A percentile compares a stretch with the other conserved stretches of the same genome.
Conservation (phyloP, 2,888 invertebrate genomes). For the Euzophera pinguis region DNA sequence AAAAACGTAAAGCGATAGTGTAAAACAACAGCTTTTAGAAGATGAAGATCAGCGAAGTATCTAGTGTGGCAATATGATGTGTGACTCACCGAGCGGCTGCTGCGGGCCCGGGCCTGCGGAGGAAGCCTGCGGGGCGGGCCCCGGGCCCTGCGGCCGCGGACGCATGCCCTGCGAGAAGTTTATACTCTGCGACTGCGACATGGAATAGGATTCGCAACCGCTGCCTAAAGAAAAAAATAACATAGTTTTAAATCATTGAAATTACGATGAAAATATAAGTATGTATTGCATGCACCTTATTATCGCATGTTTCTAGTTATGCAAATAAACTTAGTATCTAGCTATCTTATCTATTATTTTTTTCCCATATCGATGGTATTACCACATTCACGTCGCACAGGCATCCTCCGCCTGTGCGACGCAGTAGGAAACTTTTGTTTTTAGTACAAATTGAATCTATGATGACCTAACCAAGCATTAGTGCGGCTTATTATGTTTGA, state of each 20-base stretch:
- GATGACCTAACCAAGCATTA: too few species aligned
- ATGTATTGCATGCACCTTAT: background rate
- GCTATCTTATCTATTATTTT: background rate
- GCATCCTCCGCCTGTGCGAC: too few species aligned
- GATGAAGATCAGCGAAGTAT: background rate
- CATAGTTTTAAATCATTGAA: too few species aligned
- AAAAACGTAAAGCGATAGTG: too few species aligned
- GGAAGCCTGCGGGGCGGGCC: conserved; percentile 36
- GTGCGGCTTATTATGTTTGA: too few species aligned
- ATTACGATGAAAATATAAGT: too few species aligned
- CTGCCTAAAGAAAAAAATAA: conserved; percentile 44
- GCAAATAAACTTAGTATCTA: background rate
- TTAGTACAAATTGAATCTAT: too few species aligned
- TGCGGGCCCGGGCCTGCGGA: conserved; percentile 32
- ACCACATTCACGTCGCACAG: background rate
- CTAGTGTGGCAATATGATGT: background rate
- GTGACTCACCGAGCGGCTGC: conserved; percentile 46
- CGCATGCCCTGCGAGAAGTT: conserved; percentile 89
- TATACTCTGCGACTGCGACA: conserved; percentile 91
- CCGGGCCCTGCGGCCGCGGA: conserved; percentile 61
- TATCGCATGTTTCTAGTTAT: background rate
- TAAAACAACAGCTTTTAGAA: too few species aligned
- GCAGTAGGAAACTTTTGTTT: too few species aligned
- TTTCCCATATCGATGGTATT: background rate
- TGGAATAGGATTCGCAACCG: conserved; percentile 82